These are phyloP conservation scores for Dipodomys ordii DNA, from an alignment of 2,113 vertebrate genomes.

Conservation along the genomic window DNA sequence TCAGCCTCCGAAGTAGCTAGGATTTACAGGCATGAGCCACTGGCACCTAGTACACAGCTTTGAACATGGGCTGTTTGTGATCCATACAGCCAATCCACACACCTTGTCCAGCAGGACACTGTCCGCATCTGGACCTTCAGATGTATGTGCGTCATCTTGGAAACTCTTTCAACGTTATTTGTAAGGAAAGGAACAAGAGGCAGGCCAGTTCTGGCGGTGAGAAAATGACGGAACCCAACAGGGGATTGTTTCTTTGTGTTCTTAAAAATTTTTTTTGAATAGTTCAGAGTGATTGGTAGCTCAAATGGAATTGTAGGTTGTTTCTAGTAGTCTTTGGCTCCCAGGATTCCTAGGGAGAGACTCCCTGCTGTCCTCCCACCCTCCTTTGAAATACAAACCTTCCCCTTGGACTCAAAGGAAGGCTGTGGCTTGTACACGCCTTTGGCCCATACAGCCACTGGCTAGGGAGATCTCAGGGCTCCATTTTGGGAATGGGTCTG, in stretches of 20 bases:
- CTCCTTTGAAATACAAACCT: neutral
- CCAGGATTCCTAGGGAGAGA: neutral
- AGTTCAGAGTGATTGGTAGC: neutral
- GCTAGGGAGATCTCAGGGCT: rapidly evolving
- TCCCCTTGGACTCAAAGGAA: neutral
- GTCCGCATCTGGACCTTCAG: neutral
- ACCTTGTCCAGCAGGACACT: neutral
- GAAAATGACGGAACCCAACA: neutral
- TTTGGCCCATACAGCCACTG: neutral
- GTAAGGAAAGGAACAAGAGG: neutral
- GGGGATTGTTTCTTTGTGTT: neutral
- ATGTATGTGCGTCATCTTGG: neutral
- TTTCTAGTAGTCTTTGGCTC: neutral
- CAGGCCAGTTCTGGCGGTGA: neutral
- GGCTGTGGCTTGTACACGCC: neutral
- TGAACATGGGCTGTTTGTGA: too few relatives aligned
- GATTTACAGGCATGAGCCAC: too few relatives aligned
- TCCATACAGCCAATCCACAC: too few relatives aligned
- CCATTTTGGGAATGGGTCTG: neutral
- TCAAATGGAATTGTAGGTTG: neutral
- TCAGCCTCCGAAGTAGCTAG: too few relatives aligned
- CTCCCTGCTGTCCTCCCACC: neutral
- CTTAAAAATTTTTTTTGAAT: neutral
- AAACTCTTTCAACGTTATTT: neutral
- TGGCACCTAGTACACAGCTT: too few relatives aligned